Conservation (phyloP, 2,113 vertebrate genomes). For the Zootoca vivipara region DNA sequence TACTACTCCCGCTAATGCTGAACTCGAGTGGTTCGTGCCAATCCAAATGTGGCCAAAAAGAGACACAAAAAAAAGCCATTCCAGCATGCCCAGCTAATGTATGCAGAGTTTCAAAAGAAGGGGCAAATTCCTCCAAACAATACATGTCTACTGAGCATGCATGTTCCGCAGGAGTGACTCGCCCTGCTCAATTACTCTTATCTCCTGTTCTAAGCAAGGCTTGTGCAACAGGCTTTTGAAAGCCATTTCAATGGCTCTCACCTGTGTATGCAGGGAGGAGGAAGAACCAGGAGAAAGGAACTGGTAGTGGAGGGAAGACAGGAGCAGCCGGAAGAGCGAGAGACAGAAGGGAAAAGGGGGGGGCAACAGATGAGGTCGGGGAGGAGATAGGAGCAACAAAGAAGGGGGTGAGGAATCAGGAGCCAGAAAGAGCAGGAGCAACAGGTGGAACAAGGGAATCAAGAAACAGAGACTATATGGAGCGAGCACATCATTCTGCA, state of each 20-base stretch:
- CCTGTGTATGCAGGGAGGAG: background rate
- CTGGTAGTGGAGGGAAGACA: background rate
- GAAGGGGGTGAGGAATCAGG: background rate
- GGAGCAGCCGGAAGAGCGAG: background rate
- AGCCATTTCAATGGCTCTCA: background rate
- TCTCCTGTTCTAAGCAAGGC: background rate
- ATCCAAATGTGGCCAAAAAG: background rate
- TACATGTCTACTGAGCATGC: background rate
- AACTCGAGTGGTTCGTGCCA: background rate
- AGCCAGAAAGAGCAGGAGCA: background rate
- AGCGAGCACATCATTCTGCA: background rate
- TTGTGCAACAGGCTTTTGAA: background rate
- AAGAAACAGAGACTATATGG: background rate
- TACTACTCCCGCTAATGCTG: background rate
- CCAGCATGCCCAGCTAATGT: background rate
- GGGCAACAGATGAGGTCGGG: background rate
- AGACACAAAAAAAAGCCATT: background rate
- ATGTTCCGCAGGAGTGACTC: background rate
- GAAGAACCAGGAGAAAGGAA: background rate
- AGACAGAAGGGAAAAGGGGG: background rate
- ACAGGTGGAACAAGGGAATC: background rate
- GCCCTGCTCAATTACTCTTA: background rate
- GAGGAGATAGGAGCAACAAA: background rate
- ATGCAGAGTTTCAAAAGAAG: background rate
- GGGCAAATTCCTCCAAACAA: too few species aligned